These are phyloP conservation scores for Formica aserva DNA, from an alignment of 2,888 invertebrate genomes.

Conservation along the genomic window DNA sequence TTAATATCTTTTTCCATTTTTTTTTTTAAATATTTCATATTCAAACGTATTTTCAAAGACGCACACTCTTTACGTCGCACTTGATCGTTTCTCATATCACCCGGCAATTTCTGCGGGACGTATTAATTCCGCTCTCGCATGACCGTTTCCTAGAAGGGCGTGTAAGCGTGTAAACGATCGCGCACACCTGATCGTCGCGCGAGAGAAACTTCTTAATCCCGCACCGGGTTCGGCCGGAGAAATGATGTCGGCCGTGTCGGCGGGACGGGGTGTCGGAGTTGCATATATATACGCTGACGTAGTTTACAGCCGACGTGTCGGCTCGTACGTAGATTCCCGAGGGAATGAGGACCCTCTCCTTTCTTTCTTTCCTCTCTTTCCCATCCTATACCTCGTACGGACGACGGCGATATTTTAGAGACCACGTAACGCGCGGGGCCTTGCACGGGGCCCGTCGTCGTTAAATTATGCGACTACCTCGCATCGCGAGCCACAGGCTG, in stretches of 20 bases:
- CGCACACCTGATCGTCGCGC: conserved; percentile 51
- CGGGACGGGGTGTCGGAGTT: conserved; percentile 49
- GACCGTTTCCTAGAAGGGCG: conserved; percentile 40
- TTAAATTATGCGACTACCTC: conserved; percentile 60
- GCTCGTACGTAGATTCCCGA: conserved; percentile 72
- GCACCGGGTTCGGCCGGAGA: conserved; percentile 24
- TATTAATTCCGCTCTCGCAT: conserved; percentile 50
- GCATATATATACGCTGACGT: conserved; percentile 57
- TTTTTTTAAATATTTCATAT: neutral
- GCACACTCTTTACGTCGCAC: neutral
- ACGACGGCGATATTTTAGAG: conserved; percentile 73
- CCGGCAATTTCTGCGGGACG: conserved; percentile 31
- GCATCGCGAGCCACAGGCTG: conserved; percentile 67
- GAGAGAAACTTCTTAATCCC: conserved; percentile 50
- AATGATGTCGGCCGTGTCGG: conserved; percentile 43
- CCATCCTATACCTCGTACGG: neutral
- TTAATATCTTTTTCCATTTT: neutral
- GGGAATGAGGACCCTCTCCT: conserved; percentile 52
- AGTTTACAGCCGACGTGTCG: conserved; percentile 75
- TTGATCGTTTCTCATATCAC: conserved; percentile 17
- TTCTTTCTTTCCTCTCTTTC: neutral
- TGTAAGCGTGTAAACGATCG: conserved; percentile 45
- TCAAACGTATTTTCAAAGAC: neutral
- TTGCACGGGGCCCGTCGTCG: conserved; percentile 34
- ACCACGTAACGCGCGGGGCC: conserved; percentile 57